phyloP scores from a whole-genome alignment of 2,888 invertebrate genomes.

The Podotricha telesiphe region DNA sequence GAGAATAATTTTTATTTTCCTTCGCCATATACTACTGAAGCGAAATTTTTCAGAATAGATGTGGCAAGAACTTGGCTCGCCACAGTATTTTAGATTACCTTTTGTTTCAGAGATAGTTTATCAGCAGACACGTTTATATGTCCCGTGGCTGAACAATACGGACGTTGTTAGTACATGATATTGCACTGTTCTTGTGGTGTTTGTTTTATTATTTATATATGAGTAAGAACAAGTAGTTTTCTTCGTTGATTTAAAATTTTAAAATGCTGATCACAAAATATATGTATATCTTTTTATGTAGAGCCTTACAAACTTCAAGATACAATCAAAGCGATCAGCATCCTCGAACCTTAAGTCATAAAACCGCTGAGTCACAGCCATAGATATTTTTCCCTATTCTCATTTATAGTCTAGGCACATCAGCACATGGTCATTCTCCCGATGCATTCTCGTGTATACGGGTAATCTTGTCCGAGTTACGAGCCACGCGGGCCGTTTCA shows the following conservation, averaged over 20 bases:
- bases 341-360: slow-evolving; percentile 33
- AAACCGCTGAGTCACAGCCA: slow-evolving; percentile 36
- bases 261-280: neutral
- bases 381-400: slow-evolving; percentile 51
- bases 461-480: slow-evolving; percentile 61
- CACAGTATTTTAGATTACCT: slow-evolving; percentile 33
- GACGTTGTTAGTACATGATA: slow-evolving; percentile 25
- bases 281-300: neutral
- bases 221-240: neutral
- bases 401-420: slow-evolving; percentile 52
- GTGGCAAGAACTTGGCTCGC: slow-evolving; percentile 33
- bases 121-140: slow-evolving; percentile 35
- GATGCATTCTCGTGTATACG: slow-evolving; percentile 58
- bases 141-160: slow-evolving; percentile 31
- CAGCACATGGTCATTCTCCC: slow-evolving; percentile 61
- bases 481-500: slow-evolving; percentile 49
- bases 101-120: slow-evolving; percentile 33
- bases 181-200: slow-evolving; percentile 15
- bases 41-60: slow-evolving; percentile 27
- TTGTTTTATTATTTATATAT: slow-evolving; percentile 14
- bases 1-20: slow-evolving; percentile 58
- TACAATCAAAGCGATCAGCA: slow-evolving; percentile 33
- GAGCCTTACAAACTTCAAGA: slow-evolving; percentile 7
- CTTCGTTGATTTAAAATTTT: neutral
- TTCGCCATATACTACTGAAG: slow-evolving; percentile 44